Conservation (phyloP, 2,797 vertebrate species). For the Silurus lanzhouensis region DNA sequence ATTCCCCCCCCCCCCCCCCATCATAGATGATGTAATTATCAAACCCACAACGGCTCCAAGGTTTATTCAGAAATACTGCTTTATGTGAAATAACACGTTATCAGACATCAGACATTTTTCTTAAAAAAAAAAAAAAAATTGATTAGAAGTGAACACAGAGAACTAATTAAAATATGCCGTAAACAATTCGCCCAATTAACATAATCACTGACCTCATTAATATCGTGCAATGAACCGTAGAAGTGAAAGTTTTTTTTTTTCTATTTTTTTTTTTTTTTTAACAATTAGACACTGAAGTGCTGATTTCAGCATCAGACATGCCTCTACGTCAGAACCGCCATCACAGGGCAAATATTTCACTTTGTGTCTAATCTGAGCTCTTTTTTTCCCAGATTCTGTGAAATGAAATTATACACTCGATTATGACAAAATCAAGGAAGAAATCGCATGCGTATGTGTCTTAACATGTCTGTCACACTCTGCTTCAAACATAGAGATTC, state of each 20-base stretch:
- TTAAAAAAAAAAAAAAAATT: constrained; percentile 15
- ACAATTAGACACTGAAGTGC: constrained; percentile 57
- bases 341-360: neutral
- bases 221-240: constrained; percentile 77
- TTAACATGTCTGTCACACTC: neutral
- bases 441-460: neutral
- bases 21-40: neutral
- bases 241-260: constrained; percentile 53
- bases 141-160: constrained; percentile 54
- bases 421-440: neutral
- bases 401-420: neutral
- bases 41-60: neutral
- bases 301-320: constrained; percentile 40
- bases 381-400: neutral
- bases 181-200: constrained; percentile 66
- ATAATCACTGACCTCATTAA: constrained; percentile 76
- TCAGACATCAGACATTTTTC: constrained; percentile 27
- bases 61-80: neutral
- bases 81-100: neutral
- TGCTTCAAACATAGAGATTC: neutral
- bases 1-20: neutral
- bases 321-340: neutral
- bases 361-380: neutral
- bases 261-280: constrained; percentile 44
- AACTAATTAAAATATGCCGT: constrained; percentile 62